Evolutionary conservation across 1,140 invertebrate genomes (phyloP), one percentile per base, ranked within the genome.

Genomic region (Drosophila kepulauana): DNA sequence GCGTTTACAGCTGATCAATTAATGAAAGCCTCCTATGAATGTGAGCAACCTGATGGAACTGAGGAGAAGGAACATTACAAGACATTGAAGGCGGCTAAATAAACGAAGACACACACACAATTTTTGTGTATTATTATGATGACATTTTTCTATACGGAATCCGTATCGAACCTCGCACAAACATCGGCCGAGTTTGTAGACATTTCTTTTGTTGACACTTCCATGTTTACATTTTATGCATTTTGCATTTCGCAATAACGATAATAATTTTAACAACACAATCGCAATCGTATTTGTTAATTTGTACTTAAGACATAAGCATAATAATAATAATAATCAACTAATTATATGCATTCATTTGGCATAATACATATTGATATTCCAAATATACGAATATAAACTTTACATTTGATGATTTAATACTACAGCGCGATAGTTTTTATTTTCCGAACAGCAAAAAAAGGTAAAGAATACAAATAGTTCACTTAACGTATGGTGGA

Each of bases 51-150:
- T 35, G 97, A 97, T 78, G 97, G 95, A 91, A 95, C 94, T 81
- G 95, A 95, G 56, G 97, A 98, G 85, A 97, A 96, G 90, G 96
- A 97, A 91, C 94, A 96, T 91, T 97, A 96, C 90, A 97, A 97
- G 93, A 94, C 94, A 81, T 93, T 97, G 67, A 97, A 96, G 80
- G 87, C 92, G 3, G 91, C 69, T 8, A 89, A 85, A 41, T 89
- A 85, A 76, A 49, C 58, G 8, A 80, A 67, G n/a, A 54, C 43
- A 56, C 45, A 77, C 67, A 25, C 20, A 20, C 3, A 25, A 25
- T 3, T 25, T 4, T 54, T 48, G 76, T 66, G 35, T 57, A 63
- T 25, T 25, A 38, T 35, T 38, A 71, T 56, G 56, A 56, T 59
- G 72, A 75, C 51, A 75, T 63, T 66, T 63, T 66, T 80, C 64